phyloP scores from a whole-genome alignment of 2,113 vertebrate genomes.

The Tragelaphus buxtoni region DNA sequence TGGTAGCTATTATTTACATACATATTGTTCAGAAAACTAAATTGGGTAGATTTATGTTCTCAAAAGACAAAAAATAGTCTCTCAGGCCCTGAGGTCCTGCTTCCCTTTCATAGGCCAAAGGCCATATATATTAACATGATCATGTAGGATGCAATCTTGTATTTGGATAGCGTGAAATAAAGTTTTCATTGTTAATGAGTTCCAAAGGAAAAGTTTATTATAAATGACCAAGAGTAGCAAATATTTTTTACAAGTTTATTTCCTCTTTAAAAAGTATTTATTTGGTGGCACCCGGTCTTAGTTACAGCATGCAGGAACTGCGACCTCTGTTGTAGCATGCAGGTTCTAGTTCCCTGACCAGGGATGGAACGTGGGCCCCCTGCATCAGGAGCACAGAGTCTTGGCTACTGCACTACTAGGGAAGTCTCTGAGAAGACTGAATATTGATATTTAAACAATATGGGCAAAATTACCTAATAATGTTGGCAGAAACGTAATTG shows the following conservation, averaged over 20 bases:
- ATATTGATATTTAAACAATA: background rate
- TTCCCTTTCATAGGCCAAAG: background rate
- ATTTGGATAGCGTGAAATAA: background rate
- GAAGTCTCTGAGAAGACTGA: background rate
- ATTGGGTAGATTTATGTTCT: background rate
- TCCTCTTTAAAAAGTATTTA: background rate
- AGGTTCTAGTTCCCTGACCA: background rate
- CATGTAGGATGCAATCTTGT: background rate
- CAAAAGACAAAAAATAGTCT: background rate
- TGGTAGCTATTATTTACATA: background rate
- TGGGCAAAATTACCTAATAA: background rate
- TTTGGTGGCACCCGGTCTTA: fast-evolving
- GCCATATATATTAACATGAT: background rate
- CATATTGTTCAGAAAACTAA: background rate
- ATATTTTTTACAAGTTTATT: background rate
- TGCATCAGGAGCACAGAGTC: background rate
- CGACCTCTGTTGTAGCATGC: background rate
- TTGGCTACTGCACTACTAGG: background rate
- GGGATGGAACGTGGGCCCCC: background rate
- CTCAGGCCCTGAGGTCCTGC: background rate
- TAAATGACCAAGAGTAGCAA: background rate
- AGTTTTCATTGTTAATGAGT: background rate
- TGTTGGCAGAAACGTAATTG: background rate
- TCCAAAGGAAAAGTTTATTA: background rate
- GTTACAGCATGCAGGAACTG: background rate